Evolutionary conservation across 1,140 invertebrate species (phyloP).

Genomic region (Glomeris maerens): DNA sequence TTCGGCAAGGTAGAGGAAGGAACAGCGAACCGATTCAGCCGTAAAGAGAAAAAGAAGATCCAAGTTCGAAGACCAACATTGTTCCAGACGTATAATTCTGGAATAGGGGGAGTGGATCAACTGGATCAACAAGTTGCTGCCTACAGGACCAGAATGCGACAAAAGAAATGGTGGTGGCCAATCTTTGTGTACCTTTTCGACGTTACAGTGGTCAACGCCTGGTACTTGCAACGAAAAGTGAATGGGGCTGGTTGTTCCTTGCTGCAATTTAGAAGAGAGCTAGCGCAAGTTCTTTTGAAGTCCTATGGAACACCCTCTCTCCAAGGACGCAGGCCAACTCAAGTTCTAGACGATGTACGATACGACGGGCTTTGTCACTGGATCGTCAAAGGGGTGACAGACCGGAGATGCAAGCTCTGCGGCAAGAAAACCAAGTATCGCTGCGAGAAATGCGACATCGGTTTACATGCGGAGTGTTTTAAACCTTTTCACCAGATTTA

Average conservation of each 20-base stretch:
- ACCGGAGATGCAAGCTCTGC: background rate
- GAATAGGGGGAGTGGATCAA: conserved; percentile 25
- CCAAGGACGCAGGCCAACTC: background rate
- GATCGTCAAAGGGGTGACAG: background rate
- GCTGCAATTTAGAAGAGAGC: conserved; percentile 19
- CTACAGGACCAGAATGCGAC: conserved; percentile 21
- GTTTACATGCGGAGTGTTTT: background rate
- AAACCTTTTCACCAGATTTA: no score
- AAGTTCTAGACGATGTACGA: background rate
- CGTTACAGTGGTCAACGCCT: conserved; percentile 25
- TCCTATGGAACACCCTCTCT: conserved; percentile 14
- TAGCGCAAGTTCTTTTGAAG: conserved; percentile 17
- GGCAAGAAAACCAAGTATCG: background rate
- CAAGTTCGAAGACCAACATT: conserved; percentile 19
- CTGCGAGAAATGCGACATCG: background rate
- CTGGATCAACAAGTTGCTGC: conserved; percentile 23
- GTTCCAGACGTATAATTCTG: conserved; percentile 19
- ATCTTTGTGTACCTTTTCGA: conserved; percentile 23
- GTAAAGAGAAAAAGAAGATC: conserved; percentile 15
- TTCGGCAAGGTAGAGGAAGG: no score
- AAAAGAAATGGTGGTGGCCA: conserved; percentile 27
- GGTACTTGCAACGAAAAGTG: conserved; percentile 22
- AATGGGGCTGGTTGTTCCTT: conserved; percentile 16
- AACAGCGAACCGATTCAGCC: conserved; percentile 11
- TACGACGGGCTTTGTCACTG: background rate